A percentile compares a stretch with the other conserved stretches of the same genome.
phyloP scores from a whole-genome alignment of 2,888 invertebrate species.

The Tridacna crocea region DNA sequence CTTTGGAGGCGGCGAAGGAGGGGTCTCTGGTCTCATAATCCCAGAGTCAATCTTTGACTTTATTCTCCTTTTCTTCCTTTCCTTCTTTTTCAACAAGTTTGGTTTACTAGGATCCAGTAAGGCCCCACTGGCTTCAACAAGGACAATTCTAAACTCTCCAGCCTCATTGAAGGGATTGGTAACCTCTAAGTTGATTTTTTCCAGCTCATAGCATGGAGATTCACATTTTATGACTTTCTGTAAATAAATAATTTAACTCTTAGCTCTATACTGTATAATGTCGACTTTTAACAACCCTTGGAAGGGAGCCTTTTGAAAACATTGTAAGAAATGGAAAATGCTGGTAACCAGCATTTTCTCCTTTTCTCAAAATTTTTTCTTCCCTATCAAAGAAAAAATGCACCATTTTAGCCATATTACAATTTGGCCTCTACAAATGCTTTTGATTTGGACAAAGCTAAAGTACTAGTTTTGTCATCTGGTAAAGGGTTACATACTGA shows the following conservation, averaged over 20 bases:
- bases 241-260: not conserved
- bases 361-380: too few species aligned
- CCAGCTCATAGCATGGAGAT: conserved; percentile 82
- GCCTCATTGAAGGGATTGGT: conserved; percentile 81
- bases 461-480: too few species aligned
- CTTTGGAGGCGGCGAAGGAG: conserved; percentile 67
- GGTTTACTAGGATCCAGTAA: conserved; percentile 67
- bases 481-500: too few species aligned
- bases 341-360: too few species aligned
- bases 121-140: conserved; percentile 78
- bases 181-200: conserved; percentile 77
- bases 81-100: conserved; percentile 64
- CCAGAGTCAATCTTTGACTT: conserved; percentile 78
- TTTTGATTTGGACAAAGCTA: too few species aligned
- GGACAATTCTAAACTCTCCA: conserved; percentile 80
- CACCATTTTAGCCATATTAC: too few species aligned
- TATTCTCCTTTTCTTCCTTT: conserved; percentile 70
- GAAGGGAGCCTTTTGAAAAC: too few species aligned
- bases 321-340: too few species aligned
- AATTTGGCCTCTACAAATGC: too few species aligned
- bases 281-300: too few species aligned
- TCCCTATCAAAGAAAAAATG: too few species aligned
- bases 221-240: conserved; percentile 79
- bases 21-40: conserved; percentile 71
- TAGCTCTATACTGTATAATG: too few species aligned